Conservation (phyloP, 1,140 invertebrate species). For the Conus ventricosus region DNA sequence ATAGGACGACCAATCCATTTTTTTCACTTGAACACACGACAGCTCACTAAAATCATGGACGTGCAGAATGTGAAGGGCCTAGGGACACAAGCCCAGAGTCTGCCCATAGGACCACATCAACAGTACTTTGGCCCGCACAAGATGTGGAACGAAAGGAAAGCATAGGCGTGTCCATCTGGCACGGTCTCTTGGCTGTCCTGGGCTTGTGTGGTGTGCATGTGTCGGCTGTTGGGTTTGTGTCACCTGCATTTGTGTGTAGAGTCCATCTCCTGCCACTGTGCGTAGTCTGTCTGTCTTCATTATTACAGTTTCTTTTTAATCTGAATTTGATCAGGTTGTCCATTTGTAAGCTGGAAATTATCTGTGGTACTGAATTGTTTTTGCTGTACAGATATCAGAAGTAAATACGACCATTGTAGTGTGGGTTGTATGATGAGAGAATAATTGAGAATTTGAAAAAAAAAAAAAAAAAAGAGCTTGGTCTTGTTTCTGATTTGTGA, state of each 20-base stretch:
- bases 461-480: neutral
- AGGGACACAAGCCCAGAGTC: neutral
- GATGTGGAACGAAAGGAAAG: neutral
- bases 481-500: too few relatives aligned
- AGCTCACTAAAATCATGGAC: neutral
- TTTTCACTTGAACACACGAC: neutral
- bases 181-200: neutral
- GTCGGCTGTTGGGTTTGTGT: neutral
- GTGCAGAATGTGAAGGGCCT: neutral
- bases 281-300: constrained; percentile 25
- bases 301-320: neutral
- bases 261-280: neutral
- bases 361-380: constrained; percentile 3
- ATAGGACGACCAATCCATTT: neutral
- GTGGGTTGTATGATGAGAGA: constrained; percentile 37
- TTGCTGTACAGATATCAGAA: neutral
- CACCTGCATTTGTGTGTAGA: neutral
- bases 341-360: constrained; percentile 29
- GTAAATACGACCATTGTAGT: constrained; percentile 28
- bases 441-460: constrained; percentile 26
- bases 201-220: neutral
- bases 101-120: neutral
- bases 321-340: constrained; percentile 19
- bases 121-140: neutral
- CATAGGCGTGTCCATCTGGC: constrained; percentile 10